Percentiles rank a stretch among this genome's conserved stretches.
Conservation (phyloP, 2,888 invertebrate genomes). For the Oscheius onirici region DNA sequence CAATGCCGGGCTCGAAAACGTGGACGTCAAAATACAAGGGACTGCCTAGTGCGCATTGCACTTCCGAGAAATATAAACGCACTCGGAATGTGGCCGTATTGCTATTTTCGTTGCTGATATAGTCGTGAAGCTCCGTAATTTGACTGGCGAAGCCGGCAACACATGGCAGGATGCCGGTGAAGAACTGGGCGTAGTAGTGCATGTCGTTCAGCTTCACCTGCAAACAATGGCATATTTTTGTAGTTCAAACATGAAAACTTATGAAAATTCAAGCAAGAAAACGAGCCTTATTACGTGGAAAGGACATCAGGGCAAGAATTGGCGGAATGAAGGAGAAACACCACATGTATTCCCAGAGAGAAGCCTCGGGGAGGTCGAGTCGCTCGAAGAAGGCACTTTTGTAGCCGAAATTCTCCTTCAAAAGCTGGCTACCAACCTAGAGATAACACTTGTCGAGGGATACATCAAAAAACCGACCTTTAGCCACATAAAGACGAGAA, state of each 20-base stretch:
- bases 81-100: constrained; percentile 69
- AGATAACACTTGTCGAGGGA: constrained; percentile 3
- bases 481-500: constrained; percentile 66
- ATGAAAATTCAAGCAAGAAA: neutral
- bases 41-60: neutral
- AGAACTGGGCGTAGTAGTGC: constrained; percentile 66
- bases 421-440: constrained; percentile 65
- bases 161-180: constrained; percentile 62
- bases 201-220: constrained; percentile 60
- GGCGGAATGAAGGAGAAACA: constrained; percentile 65
- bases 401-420: constrained; percentile 49
- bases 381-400: constrained; percentile 52
- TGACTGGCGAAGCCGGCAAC: constrained; percentile 65
- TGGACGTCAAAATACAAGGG: too few relatives aligned
- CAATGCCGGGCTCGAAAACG: too few relatives aligned
- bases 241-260: too few relatives aligned
- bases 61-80: neutral
- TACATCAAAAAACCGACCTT: constrained; percentile 47
- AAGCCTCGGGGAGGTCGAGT: constrained; percentile 67
- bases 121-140: constrained; percentile 65
- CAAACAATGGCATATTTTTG: too few relatives aligned
- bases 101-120: constrained; percentile 59
- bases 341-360: constrained; percentile 67
- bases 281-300: constrained; percentile 62
- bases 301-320: constrained; percentile 59